Conservation (phyloP, 2,113 vertebrate genomes). For the Lipotes vexillifer region DNA sequence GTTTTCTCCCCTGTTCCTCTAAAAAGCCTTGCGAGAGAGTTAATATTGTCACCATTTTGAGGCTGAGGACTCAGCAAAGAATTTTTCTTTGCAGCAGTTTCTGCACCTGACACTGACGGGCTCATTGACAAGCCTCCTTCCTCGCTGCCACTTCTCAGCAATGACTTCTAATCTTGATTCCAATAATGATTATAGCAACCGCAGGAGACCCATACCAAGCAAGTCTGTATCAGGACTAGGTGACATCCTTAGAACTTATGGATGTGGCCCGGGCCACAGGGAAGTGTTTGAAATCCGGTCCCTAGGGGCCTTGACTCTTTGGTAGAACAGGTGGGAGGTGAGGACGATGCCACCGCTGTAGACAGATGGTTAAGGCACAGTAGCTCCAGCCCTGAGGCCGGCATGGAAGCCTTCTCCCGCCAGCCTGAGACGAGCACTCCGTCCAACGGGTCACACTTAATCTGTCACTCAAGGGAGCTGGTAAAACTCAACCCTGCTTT, state of each 20-base stretch:
- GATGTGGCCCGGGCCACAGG: background rate
- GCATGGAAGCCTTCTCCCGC: background rate
- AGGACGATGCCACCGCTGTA: background rate
- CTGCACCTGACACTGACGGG: background rate
- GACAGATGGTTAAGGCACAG: background rate
- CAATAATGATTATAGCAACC: background rate
- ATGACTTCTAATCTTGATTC: background rate
- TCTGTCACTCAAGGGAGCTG: background rate
- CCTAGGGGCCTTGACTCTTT: background rate
- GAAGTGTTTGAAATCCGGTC: background rate
- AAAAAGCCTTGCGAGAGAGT: background rate
- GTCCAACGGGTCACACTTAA: background rate
- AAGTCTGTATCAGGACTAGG: background rate
- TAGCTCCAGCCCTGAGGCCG: background rate
- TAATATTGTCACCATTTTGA: background rate
- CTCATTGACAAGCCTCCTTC: background rate
- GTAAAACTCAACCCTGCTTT: background rate
- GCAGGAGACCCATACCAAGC: background rate
- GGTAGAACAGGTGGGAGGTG: background rate
- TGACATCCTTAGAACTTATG: background rate
- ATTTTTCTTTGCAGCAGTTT: background rate
- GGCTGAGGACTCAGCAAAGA: background rate
- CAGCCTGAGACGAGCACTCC: background rate
- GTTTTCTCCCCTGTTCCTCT: background rate
- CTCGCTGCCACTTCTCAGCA: background rate